Conservation (phyloP, 92 coral and sea anemone genomes). For the Porites cylindrica region DNA sequence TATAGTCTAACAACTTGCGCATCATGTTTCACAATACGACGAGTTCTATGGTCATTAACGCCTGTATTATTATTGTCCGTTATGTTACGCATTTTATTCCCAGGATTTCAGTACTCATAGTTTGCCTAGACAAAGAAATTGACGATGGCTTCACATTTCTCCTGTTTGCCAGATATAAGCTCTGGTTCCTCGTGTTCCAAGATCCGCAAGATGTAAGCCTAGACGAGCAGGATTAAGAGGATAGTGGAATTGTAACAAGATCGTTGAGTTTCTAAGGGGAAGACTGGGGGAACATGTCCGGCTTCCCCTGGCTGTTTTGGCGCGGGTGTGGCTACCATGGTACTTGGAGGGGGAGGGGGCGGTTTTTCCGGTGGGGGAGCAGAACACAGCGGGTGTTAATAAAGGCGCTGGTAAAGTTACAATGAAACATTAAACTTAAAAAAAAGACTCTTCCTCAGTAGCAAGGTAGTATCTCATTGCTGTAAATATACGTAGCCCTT, state of each 20-base stretch:
- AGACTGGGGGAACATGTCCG: constrained; percentile 46
- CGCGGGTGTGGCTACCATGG: constrained; percentile 35
- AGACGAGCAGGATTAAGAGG: constrained; percentile 57
- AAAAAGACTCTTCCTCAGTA: constrained; percentile 67
- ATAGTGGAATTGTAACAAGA: neutral
- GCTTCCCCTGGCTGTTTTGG: constrained; percentile 62
- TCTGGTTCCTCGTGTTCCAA: constrained; percentile 85
- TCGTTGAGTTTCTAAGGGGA: constrained; percentile 65
- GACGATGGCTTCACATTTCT: constrained; percentile 83
- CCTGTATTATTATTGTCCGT: neutral
- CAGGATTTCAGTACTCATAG: too few species aligned
- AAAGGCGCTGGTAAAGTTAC: constrained; percentile 29
- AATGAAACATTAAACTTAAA: neutral
- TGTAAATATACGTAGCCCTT: neutral
- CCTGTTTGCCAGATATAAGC: constrained; percentile 84
- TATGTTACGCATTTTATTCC: too few species aligned
- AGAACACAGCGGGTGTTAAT: neutral
- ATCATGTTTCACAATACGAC: neutral
- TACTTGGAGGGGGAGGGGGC: constrained; percentile 72
- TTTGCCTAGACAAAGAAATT: constrained; percentile 72
- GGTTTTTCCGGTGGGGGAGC: constrained; percentile 26
- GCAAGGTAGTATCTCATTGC: constrained; percentile 60
- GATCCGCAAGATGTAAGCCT: neutral
- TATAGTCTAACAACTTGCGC: neutral
- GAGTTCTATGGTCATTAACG: neutral